Base-by-base conservation (phyloP, 2,888 invertebrate genomes). In the Petrolisthes cinctipes region DNA sequence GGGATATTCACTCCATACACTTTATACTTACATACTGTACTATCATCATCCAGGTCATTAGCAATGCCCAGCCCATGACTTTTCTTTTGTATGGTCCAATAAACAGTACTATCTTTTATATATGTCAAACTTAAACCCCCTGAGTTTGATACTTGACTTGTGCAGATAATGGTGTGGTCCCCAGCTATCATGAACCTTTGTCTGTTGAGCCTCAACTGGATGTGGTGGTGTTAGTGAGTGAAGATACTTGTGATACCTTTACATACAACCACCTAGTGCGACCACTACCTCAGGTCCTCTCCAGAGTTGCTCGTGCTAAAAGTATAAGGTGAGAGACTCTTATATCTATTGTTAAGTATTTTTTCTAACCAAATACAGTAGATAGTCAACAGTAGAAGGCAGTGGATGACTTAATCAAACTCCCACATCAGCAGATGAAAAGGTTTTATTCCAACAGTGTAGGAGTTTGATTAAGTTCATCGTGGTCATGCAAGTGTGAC, bases 221-320 rank as follows among this genome's bases (percentile, higher is more conserved):
- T 17, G 5, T 88, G 14, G 75, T 88, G 66, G 23, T 88, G 84
- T 61, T 88, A 11, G 56, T 88, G 5, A 82, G 80, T 37, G 87
- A 88, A n/a, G 82, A 80, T 4, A 75, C 83, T 17, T 88, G 87
- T 66, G 84, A 84, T 56, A 53, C 57, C 23, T 88, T 88, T 76
- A 75, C 84, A 37, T 88, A 88, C 80, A 73, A 88, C 9, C 79
- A 88, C 54, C 84, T 88, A 17, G 75, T 83, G n/a, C 80, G 87
- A n/a, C 87, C 87, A 23, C 66, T 88, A 4, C 87, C 87, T 4
- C 76, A 61, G 20, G 87, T 88, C 7, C 66, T 88, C 20, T 23
- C 73, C n/a, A 84, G 87, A 75, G 83, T 88, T 53, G 80, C 87
- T 9, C 53, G 57, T 11, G 84, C 71, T 57, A 88, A 88, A 57